Evolutionary conservation across 1,140 invertebrate species (phyloP).

Genomic region (Parapsyche elsis): DNA sequence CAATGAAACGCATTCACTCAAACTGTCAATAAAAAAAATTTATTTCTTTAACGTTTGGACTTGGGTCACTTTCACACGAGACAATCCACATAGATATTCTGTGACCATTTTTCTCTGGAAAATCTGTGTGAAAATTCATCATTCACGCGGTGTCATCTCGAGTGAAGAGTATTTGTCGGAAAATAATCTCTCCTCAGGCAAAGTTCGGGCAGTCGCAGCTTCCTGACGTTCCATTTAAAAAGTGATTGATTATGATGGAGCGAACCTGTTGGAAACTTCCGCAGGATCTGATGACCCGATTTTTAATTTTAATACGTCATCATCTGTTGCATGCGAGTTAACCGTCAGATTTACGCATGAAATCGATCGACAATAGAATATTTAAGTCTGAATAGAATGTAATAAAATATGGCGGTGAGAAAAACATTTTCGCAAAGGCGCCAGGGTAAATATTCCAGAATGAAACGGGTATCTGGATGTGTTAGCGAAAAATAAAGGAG

Average conservation of each 20-base stretch:
- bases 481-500: no score
- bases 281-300: slow-evolving; percentile 3
- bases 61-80: background rate
- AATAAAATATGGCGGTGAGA: no score
- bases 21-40: no score
- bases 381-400: no score
- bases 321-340: background rate
- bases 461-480: no score
- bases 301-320: background rate
- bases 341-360: no score
- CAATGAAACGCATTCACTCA: background rate
- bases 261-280: slow-evolving; percentile 30
- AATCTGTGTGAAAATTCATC: slow-evolving; percentile 23
- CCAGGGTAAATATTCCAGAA: no score
- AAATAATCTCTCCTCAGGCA: slow-evolving; percentile 38
- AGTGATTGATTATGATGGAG: slow-evolving; percentile 55
- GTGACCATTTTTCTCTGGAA: no score
- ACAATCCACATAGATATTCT: no score
- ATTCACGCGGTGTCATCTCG: slow-evolving; percentile 28
- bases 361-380: no score
- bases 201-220: slow-evolving; percentile 19
- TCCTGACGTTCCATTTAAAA: slow-evolving; percentile 42
- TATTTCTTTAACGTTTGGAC: no score
- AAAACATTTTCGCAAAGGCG: no score
- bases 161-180: slow-evolving; percentile 33